phyloP scores from a whole-genome alignment of 2,797 vertebrate species.

The Eulemur albifrons region DNA sequence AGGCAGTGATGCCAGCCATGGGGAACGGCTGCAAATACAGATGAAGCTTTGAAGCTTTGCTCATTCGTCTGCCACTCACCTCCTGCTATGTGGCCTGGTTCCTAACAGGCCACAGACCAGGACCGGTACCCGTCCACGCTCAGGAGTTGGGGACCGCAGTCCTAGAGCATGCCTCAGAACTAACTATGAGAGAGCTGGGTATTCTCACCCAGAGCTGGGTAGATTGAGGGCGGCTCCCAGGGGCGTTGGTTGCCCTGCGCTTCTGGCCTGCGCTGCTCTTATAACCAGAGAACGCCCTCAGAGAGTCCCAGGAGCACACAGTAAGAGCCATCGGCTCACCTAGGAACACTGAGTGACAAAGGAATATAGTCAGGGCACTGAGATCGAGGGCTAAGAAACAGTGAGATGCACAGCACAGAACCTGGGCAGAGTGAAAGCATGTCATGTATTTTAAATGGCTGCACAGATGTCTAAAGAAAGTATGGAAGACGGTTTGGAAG shows the following conservation, averaged over 20 bases:
- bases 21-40: too few relatives aligned
- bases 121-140: too few relatives aligned
- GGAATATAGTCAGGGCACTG: fast-evolving
- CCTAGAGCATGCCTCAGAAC: background rate
- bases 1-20: too few relatives aligned
- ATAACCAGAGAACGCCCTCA: background rate
- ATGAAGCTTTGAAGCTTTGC: too few relatives aligned
- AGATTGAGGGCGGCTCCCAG: background rate
- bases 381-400: background rate
- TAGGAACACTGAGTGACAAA: background rate
- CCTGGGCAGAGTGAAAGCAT: background rate
- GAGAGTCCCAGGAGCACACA: too few relatives aligned
- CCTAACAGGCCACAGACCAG: too few relatives aligned
- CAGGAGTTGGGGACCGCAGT: too few relatives aligned
- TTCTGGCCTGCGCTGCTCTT: background rate
- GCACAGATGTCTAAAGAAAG: fast-evolving
- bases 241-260: background rate
- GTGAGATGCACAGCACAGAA: background rate
- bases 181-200: background rate
- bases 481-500: background rate
- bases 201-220: too few relatives aligned
- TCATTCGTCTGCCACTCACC: too few relatives aligned
- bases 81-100: too few relatives aligned
- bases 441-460: background rate
- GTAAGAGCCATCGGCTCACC: background rate